These are phyloP conservation scores for Dryoscopus gambensis DNA, from an alignment of 2,113 vertebrate species.

Conservation along the genomic window DNA sequence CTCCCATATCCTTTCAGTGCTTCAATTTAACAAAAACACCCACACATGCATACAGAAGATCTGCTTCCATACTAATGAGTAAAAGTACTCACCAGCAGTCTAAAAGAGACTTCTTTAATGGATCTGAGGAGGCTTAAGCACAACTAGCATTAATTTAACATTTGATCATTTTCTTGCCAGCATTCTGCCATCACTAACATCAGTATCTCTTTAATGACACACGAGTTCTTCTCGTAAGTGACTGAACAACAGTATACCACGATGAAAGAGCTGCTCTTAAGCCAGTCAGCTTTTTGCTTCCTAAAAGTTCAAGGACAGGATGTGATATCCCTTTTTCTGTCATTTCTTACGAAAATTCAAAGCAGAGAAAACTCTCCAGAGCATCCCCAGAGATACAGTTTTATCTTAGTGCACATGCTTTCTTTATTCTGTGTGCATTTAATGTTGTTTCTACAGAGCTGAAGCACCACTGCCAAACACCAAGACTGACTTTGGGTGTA, in stretches of 20 bases:
- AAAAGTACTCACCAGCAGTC: background rate
- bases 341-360: background rate
- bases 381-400: fast-evolving
- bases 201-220: background rate
- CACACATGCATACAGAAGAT: background rate
- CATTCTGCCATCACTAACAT: background rate
- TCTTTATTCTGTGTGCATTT: background rate
- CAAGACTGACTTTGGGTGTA: background rate
- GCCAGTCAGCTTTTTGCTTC: background rate
- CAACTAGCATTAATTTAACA: background rate
- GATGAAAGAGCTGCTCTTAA: background rate
- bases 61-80: background rate
- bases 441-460: background rate
- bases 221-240: background rate
- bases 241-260: background rate
- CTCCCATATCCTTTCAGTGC: background rate
- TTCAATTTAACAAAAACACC: conserved; percentile 8
- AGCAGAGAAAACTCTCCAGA: background rate
- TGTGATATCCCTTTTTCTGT: background rate
- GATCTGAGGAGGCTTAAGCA: background rate
- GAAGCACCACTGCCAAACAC: background rate
- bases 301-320: background rate
- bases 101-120: background rate
- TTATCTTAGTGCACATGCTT: background rate
- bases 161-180: background rate